Evolutionary conservation across 2,797 vertebrate species (phyloP).

Genomic region (Vultur gryphus): DNA sequence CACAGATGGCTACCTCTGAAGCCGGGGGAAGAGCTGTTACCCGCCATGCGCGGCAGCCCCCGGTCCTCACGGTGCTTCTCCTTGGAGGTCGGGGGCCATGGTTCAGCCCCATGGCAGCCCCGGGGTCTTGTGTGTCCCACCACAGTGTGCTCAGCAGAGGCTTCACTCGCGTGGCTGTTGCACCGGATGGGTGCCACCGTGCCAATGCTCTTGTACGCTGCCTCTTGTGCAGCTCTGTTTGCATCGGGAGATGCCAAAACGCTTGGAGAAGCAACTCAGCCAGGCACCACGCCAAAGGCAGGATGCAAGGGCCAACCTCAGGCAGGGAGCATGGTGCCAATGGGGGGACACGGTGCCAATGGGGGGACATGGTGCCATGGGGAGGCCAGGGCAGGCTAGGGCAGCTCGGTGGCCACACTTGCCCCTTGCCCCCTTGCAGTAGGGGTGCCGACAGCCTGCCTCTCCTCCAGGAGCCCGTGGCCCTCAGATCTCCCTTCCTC

Average conservation of each 20-base stretch:
- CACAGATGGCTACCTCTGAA: slow-evolving; percentile 50
- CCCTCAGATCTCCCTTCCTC: background rate
- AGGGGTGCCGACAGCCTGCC: background rate
- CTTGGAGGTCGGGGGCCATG: accelerated
- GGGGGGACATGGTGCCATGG: background rate
- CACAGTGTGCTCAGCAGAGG: background rate
- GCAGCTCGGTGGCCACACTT: accelerated
- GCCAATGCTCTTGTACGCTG: accelerated
- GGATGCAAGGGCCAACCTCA: background rate
- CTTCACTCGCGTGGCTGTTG: accelerated
- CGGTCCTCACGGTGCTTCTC: background rate
- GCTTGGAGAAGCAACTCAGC: background rate
- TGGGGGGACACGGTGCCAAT: accelerated
- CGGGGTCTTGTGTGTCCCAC: background rate
- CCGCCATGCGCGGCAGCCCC: background rate
- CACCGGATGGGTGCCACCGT: accelerated
- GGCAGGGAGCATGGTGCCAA: background rate
- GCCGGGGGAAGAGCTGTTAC: background rate
- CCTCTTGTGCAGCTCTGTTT: background rate
- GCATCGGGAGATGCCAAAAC: background rate
- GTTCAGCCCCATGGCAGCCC: background rate
- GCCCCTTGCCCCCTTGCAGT: accelerated
- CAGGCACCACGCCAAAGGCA: background rate
- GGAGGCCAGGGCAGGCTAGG: background rate
- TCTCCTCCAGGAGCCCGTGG: accelerated